Conservation (phyloP, 2,888 invertebrate genomes). For the Eupelmus urozonus region DNA sequence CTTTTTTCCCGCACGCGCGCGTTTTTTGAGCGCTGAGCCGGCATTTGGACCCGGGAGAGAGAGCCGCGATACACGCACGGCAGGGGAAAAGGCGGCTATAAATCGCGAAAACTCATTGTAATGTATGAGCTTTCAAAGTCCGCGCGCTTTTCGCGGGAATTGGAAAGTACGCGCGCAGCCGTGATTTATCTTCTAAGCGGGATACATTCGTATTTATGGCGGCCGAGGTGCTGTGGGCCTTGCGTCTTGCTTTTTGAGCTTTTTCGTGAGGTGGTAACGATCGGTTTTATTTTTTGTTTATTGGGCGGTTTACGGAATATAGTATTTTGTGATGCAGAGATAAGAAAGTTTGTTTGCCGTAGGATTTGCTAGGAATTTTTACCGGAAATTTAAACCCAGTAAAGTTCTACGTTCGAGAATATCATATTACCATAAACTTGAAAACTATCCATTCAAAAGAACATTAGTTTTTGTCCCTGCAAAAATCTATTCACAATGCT, state of each 20-base stretch:
- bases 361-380: too few relatives aligned
- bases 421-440: too few relatives aligned
- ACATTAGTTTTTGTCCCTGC: too few relatives aligned
- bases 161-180: neutral
- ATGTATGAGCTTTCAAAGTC: constrained; percentile 38
- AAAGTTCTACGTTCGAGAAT: too few relatives aligned
- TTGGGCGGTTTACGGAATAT: too few relatives aligned
- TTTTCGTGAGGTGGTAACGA: too few relatives aligned
- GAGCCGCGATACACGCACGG: neutral
- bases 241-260: neutral
- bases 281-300: too few relatives aligned
- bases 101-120: constrained; percentile 42
- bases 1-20: neutral
- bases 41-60: neutral
- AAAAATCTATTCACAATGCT: too few relatives aligned
- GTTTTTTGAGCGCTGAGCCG: neutral
- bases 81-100: neutral
- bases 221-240: neutral
- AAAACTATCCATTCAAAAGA: too few relatives aligned
- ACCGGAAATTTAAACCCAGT: too few relatives aligned
- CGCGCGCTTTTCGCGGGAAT: constrained; percentile 16
- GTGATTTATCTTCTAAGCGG: constrained; percentile 36
- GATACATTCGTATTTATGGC: constrained; percentile 26
- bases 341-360: too few relatives aligned
- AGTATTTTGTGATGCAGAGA: too few relatives aligned